Evolutionary conservation across 2,113 vertebrate species (phyloP).

Genomic region (Cyanoramphus novaezelandiae): DNA sequence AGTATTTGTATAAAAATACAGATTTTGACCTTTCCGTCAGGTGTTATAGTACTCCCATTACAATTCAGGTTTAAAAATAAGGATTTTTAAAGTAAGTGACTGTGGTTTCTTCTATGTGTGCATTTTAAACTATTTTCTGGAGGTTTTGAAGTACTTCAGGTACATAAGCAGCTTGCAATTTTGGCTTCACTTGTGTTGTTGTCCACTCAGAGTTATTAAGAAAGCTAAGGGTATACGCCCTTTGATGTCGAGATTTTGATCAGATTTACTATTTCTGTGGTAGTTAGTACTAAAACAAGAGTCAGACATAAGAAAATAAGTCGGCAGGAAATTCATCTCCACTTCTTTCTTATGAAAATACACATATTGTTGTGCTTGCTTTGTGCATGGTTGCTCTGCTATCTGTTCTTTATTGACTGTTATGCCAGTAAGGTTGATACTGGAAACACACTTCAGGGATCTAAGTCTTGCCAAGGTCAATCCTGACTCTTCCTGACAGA

Average conservation of each 20-base stretch:
- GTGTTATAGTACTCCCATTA: background rate
- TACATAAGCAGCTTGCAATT: background rate
- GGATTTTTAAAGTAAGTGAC: background rate
- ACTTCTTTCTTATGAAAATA: background rate
- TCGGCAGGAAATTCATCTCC: background rate
- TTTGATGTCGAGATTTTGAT: background rate
- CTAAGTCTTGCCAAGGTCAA: background rate
- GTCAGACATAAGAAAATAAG: background rate
- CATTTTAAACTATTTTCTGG: background rate
- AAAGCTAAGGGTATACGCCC: background rate
- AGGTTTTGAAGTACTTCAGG: background rate
- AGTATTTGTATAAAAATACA: background rate
- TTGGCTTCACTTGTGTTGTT: background rate
- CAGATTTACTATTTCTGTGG: background rate
- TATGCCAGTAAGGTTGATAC: background rate
- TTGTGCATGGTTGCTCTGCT: background rate
- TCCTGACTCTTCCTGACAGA: background rate
- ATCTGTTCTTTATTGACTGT: background rate
- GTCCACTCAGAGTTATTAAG: background rate
- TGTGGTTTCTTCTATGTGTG: background rate
- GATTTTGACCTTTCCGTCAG: background rate
- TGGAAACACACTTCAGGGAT: background rate
- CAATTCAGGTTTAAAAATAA: background rate
- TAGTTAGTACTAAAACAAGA: background rate
- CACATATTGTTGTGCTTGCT: accelerated